Conservation (phyloP, 2,888 invertebrate species). For the Agrilus biguttatus region DNA sequence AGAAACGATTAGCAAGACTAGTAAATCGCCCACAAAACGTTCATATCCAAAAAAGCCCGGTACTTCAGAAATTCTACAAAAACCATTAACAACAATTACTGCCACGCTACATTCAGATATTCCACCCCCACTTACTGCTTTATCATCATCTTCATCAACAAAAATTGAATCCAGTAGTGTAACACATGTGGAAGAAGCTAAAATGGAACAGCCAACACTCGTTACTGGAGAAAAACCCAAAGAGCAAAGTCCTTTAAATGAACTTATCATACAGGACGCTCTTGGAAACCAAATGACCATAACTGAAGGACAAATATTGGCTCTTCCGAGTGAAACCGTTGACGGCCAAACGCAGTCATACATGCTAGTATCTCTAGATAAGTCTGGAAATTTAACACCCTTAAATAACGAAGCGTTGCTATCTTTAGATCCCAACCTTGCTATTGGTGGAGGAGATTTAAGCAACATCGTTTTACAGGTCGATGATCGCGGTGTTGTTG, state of each 20-base stretch:
- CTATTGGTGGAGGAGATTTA: conserved; percentile 29
- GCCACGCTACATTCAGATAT: conserved; percentile 4
- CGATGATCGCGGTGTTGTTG: conserved; percentile 27
- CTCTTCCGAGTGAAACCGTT: conserved; percentile 57
- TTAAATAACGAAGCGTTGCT: conserved; percentile 56
- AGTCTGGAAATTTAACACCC: conserved; percentile 54
- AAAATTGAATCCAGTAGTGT: conserved; percentile 7
- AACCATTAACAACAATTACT: conserved; percentile 1
- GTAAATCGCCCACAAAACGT: conserved; percentile 5
- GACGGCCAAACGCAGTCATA: conserved; percentile 60
- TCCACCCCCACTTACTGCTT: conserved; percentile 12
- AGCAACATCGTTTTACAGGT: conserved; percentile 39
- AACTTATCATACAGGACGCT: conserved; percentile 30
- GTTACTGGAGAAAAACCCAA: conserved; percentile 5
- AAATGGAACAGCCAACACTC: conserved; percentile 3
- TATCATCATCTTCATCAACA: conserved; percentile 20
- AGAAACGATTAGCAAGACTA: conserved; percentile 4
- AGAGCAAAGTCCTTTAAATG: conserved; percentile 23
- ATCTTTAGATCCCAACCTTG: conserved; percentile 37
- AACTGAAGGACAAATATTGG: conserved; percentile 50
- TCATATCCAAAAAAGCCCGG: conserved; percentile 6
- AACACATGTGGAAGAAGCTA: conserved; percentile 6
- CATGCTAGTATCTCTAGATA: conserved; percentile 57
- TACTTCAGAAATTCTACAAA: conserved; percentile 1
- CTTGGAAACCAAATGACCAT: conserved; percentile 31